Conservation (phyloP, 1,140 invertebrate species). For the Semibalanus balanoides region DNA sequence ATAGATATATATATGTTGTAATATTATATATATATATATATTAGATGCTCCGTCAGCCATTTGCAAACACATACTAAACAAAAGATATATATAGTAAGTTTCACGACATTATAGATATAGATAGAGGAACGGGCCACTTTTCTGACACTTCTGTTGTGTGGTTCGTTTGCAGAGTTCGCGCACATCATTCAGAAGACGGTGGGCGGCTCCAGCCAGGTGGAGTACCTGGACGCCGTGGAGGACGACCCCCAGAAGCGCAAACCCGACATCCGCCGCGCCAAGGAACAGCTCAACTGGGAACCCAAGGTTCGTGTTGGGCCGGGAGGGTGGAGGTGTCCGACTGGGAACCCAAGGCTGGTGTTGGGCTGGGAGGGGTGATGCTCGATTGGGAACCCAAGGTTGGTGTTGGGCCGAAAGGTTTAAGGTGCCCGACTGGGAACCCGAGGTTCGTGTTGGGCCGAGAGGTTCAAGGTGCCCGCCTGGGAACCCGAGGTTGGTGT, state of each 20-base stretch:
- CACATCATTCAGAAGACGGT: slow-evolving; percentile 74
- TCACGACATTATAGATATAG: too few species aligned
- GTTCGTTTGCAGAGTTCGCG: slow-evolving; percentile 98
- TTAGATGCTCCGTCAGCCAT: too few species aligned
- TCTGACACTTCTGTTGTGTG: too few species aligned
- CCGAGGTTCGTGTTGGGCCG: neutral
- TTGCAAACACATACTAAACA: too few species aligned
- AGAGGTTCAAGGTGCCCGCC: too few species aligned
- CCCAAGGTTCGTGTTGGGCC: slow-evolving; percentile 46
- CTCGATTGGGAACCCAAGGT: neutral
- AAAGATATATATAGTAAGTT: too few species aligned
- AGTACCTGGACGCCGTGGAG: slow-evolving; percentile 64
- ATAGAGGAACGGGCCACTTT: too few species aligned
- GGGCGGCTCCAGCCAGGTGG: slow-evolving; percentile 68
- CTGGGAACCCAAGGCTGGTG: neutral
- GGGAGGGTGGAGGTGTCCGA: too few species aligned
- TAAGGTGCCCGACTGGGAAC: neutral
- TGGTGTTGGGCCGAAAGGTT: neutral
- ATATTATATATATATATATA: too few species aligned
- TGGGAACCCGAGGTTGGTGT: neutral
- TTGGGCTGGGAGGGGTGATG: too few species aligned
- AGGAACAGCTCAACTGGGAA: slow-evolving; percentile 72
- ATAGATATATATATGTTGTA: too few species aligned
- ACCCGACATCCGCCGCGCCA: slow-evolving; percentile 84
- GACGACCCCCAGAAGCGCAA: slow-evolving; percentile 90